Evolutionary conservation across 1,140 invertebrate genomes (phyloP).

Genomic region (silkworm (Bombyx mori)): DNA sequence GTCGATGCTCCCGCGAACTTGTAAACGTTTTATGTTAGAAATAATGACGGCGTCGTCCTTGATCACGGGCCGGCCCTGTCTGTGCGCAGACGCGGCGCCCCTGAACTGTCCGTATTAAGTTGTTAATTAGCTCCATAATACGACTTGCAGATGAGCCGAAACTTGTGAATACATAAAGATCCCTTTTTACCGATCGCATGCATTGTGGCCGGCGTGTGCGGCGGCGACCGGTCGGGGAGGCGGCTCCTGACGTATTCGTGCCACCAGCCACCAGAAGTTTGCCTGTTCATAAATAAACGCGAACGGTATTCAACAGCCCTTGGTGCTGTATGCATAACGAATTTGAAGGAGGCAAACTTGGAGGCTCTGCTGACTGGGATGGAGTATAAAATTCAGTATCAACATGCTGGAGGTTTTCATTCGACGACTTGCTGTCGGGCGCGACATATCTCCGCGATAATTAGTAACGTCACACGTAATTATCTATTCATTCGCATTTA

Average conservation of each 20-base stretch:
- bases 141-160: constrained; percentile 89
- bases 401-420: constrained; percentile 68
- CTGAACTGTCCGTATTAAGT: constrained; percentile 82
- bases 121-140: constrained; percentile 92
- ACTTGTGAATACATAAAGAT: constrained; percentile 72
- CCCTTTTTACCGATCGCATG: constrained; percentile 72
- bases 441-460: constrained; percentile 64
- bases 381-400: constrained; percentile 73
- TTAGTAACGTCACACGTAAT: constrained; percentile 27
- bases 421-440: constrained; percentile 60
- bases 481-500: neutral
- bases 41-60: no score
- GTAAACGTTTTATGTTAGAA: no score
- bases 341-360: constrained; percentile 72
- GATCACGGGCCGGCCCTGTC: constrained; percentile 3
- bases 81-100: constrained; percentile 63
- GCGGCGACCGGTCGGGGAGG: constrained; percentile 62
- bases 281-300: constrained; percentile 73
- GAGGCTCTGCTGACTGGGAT: constrained; percentile 68
- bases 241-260: constrained; percentile 74
- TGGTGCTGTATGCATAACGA: constrained; percentile 74
- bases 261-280: constrained; percentile 73
- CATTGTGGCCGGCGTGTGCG: constrained; percentile 71
- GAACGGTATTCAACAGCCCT: constrained; percentile 73
- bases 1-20: constrained; percentile 9